Evolutionary conservation across 92 coral and sea anemone genomes (phyloP), one percentile per base, ranked within the genome.

Genomic region (Phymanthus crucifer): DNA sequence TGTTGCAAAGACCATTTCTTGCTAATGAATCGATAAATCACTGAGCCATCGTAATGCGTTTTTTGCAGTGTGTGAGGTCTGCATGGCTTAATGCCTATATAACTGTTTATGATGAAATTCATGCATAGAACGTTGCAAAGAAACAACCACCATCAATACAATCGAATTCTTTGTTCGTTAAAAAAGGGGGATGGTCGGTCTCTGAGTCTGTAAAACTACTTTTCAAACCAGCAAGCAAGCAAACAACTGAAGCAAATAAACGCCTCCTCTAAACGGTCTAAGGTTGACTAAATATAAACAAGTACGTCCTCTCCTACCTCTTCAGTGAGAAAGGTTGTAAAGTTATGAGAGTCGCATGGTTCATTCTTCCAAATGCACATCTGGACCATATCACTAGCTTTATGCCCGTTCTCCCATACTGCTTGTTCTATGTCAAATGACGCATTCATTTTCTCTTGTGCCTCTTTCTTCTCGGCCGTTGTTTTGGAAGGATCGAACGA

Each of bases 341-440:
- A 90, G 68, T 87, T 87, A 6, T 78, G 91, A 21, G 75, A 52
- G 18, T 81, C 80, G 48, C 94, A 90, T 31, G 21, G 66, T 77
- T 67, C 47, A 8, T 88, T 85, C 67, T 67, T 83, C 94, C 94
- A 90, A 2, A 4, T 0, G 65, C 94, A 90, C 67, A 24, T 31
- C 34, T 6, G 32, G 9, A 90, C 24, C 83, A 75, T 79, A 29
- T 81, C 77, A 24, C 71, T 45, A 12, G 80, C 78, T 72, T 61
- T 76, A 58, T 90, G 94, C 6, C 94, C 94, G 37, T 68, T 64
- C n/a, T 80, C 77, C 34, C 65, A 21, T 21, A 76, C 74, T 10
- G 79, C 72, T 27, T 80, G 23, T 73, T 74, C 68, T 8, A 90
- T 73, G 40, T 87, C 76, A 71, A 88, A 88, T 52, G 89, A 72